Evolutionary conservation across 2,113 vertebrate genomes (phyloP), one percentile per base, ranked within the genome.

Genomic region (Tupaia chinensis): DNA sequence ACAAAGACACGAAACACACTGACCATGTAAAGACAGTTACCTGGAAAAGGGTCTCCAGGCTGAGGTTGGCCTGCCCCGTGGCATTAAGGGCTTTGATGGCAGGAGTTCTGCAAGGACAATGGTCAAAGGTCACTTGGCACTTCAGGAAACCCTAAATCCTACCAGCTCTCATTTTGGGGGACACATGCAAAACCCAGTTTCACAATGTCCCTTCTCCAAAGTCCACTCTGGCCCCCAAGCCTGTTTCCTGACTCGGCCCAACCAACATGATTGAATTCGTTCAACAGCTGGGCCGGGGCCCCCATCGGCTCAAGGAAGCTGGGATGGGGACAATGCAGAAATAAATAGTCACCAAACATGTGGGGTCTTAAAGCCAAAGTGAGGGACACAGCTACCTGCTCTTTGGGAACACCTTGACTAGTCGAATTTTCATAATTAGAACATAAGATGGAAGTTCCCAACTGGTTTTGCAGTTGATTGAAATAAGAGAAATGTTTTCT

Each of bases 61-160:
- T 99, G 91, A 99, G 99, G 91, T 99, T 97, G 1, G 96, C 97
- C 95, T 99, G 99, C 56, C 99, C 99, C 0, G 99, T 99, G 53
- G 98, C 97, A 96, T 99, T 99, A 58, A 99, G 96, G 54, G 99
- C 99, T 97, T 98, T 99, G 94, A 98, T 99, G 91, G 99, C 99
- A 53, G 98, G 97, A 27, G 99, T 98, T 98, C 99, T 99, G 95
- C 73, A 80, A 56, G 91, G 73, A 97, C 69, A 98, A 95, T 0
- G 83, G 82, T 0, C 1, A 60, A 61, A 44, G 0, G 34, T 74
- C 72, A 91, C 23, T 27, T 19, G 29, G 79, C 7, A 69, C 19
- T 32, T 74, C 29, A 56, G 69, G 22, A 92, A 92, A 56, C 7
- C 12, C 76, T 10, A 17, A 63, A 6, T 27, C 61, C 54, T 44